A percentile compares a stretch with the other conserved stretches of the same genome.
Conservation (phyloP, 2,113 vertebrate species). For the Gallinago jamesoni region DNA sequence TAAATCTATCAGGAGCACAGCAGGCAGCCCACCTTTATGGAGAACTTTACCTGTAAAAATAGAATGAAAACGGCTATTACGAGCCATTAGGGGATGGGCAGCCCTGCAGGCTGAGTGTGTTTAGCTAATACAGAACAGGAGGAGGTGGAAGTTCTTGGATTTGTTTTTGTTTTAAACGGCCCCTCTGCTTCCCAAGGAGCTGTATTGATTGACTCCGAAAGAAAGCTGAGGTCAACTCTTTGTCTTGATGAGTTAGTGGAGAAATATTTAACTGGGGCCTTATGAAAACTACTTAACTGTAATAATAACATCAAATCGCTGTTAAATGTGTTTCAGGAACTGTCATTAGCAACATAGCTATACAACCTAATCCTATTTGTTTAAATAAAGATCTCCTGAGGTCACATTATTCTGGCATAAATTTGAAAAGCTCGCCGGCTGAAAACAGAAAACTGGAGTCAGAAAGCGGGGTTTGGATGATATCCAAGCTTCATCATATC, state of each 20-base stretch:
- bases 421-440: not conserved
- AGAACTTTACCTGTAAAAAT: slow-evolving; percentile 38
- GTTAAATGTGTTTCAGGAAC: slow-evolving; percentile 32
- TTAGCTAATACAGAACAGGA: slow-evolving; percentile 25
- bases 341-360: slow-evolving; percentile 23
- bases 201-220: not conserved
- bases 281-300: slow-evolving; percentile 25
- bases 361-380: slow-evolving; percentile 50
- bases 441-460: slow-evolving; percentile 8
- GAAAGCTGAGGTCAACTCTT: slow-evolving; percentile 41
- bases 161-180: slow-evolving; percentile 18
- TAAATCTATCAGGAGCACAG: slow-evolving; percentile 50
- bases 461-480: slow-evolving; percentile 1
- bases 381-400: slow-evolving; percentile 32
- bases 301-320: slow-evolving; percentile 26
- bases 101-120: not conserved
- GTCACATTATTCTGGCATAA: not conserved
- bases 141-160: slow-evolving; percentile 22
- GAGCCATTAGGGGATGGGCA: slow-evolving; percentile 2
- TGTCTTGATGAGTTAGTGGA: slow-evolving; percentile 43
- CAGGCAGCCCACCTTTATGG: slow-evolving; percentile 40
- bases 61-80: not conserved
- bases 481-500: not conserved
- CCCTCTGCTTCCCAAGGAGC: not conserved
- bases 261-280: slow-evolving; percentile 33